Base-by-base conservation (phyloP, 2,888 invertebrate genomes). In the Drosophila conformis region DNA sequence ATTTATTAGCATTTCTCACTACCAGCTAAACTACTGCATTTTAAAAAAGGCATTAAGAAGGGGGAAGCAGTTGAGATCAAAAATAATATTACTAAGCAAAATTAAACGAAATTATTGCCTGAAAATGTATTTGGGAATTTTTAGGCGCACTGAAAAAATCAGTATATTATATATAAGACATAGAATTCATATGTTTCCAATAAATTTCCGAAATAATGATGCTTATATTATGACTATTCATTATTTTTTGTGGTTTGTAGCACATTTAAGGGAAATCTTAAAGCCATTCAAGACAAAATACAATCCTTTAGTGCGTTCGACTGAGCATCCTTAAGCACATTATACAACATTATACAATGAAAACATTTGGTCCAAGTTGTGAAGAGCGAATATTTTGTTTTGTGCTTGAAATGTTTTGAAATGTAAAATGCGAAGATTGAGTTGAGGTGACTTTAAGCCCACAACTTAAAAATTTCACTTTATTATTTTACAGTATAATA, bases 291-390 rank as follows among this genome's bases (percentile, higher is more conserved):
- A 11, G 1, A n/a, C n/a, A 25, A 21, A 35, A 46, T 7, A 57
- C 18, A 46, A 35, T 33, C 25, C 40, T 15, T 27, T 29, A 25
- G 27, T 38, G 7, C 48, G 29, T 42, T 31, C n/a, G n/a, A 15
- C n/a, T 18, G 25, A 27, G 38, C 40, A 35, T 15, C 68, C 18
- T 42, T 42, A 18, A 42, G 27, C 46, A 46, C 29, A 46, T 59
- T 54, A 57, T 40, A 31, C 49, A 64, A 51, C 38, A 65, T 40
- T 72, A 72, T 62, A 29, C 81, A 86, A 86, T 83, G 29, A 67
- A 86, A 81, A 81, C 83, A 81, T 31, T 71, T 49, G 4, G 6
- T 13, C 3, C 10, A 36, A 31, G 29, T 7, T 53, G 29, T 29
- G n/a, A 48, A 33, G 7, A 29, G 21, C 18, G 25, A 33, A 38